phyloP scores from a whole-genome alignment of 2,797 vertebrate species.

The Neopelma chrysocephalum region DNA sequence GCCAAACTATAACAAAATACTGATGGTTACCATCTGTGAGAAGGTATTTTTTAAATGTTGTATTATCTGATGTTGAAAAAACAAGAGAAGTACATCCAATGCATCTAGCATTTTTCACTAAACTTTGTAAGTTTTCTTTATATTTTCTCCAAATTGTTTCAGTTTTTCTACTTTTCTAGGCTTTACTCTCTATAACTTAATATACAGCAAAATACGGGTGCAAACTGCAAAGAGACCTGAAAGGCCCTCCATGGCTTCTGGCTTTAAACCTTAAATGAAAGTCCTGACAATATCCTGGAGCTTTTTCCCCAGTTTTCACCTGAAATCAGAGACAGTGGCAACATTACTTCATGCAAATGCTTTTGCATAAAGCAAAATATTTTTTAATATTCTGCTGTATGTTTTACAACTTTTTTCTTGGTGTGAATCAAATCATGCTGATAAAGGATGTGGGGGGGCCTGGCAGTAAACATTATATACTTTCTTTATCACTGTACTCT shows the following conservation, averaged over 20 bases:
- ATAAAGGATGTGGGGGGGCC: fast-evolving
- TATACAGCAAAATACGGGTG: background rate
- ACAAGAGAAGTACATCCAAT: background rate
- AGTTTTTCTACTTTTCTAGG: background rate
- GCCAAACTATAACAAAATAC: background rate
- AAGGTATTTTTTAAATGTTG: conserved; percentile 1
- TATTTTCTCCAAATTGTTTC: background rate
- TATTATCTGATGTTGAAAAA: background rate
- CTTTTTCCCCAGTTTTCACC: background rate
- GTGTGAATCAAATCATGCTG: background rate
- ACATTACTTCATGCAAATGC: background rate
- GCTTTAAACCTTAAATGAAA: background rate
- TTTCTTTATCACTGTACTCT: background rate
- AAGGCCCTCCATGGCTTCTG: background rate
- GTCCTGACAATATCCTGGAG: background rate
- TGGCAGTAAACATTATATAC: background rate
- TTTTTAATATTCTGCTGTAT: background rate
- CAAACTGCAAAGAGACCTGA: background rate
- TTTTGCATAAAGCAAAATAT: background rate
- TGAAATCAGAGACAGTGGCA: background rate
- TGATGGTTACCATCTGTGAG: background rate
- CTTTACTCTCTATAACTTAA: background rate
- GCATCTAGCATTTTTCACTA: background rate
- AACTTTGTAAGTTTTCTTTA: background rate
- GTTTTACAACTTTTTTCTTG: background rate